phyloP scores from a whole-genome alignment of 2,888 invertebrate species.

The Apodemia duryi region DNA sequence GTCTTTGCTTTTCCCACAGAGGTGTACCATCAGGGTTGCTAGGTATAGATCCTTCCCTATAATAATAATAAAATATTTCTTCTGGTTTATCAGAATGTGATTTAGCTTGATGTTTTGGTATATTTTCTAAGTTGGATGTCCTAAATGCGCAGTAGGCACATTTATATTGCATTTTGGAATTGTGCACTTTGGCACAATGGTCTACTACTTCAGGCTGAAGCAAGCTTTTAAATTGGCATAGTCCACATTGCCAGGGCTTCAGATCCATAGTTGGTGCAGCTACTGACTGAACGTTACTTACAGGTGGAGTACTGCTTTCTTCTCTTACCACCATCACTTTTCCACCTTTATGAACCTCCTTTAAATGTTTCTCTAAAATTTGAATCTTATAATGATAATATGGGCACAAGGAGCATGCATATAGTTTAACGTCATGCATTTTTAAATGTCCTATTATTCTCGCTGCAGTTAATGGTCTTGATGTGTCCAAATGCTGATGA shows the following conservation, averaged over 20 bases:
- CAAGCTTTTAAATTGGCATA: slow-evolving; percentile 81
- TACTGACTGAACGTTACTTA: slow-evolving; percentile 21
- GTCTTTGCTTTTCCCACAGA: slow-evolving; percentile 57
- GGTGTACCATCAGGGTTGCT: slow-evolving; percentile 52
- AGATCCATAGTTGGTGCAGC: slow-evolving; percentile 66
- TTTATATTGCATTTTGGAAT: slow-evolving; percentile 83
- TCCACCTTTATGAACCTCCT: slow-evolving; percentile 79
- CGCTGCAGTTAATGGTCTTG: slow-evolving; percentile 72
- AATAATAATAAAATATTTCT: slow-evolving; percentile 75
- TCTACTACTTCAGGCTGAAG: slow-evolving; percentile 79
- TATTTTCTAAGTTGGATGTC: slow-evolving; percentile 71
- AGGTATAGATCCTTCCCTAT: slow-evolving; percentile 59
- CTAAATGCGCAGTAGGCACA: slow-evolving; percentile 83
- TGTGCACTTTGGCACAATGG: slow-evolving; percentile 81
- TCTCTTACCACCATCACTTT: slow-evolving; percentile 59
- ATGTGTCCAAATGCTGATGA: slow-evolving; percentile 68
- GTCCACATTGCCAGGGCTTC: slow-evolving; percentile 84
- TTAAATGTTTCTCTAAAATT: slow-evolving; percentile 83
- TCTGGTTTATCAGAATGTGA: slow-evolving; percentile 71
- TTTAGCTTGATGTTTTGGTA: slow-evolving; percentile 80
- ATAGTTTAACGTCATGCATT: slow-evolving; percentile 86
- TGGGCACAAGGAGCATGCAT: slow-evolving; percentile 84
- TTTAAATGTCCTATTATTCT: slow-evolving; percentile 85
- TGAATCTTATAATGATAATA: slow-evolving; percentile 82
- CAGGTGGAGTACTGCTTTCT: slow-evolving; percentile 41